Evolutionary conservation across 2,888 invertebrate species (phyloP), one percentile per base, ranked within the genome.

Genomic region (Pecten maximus): DNA sequence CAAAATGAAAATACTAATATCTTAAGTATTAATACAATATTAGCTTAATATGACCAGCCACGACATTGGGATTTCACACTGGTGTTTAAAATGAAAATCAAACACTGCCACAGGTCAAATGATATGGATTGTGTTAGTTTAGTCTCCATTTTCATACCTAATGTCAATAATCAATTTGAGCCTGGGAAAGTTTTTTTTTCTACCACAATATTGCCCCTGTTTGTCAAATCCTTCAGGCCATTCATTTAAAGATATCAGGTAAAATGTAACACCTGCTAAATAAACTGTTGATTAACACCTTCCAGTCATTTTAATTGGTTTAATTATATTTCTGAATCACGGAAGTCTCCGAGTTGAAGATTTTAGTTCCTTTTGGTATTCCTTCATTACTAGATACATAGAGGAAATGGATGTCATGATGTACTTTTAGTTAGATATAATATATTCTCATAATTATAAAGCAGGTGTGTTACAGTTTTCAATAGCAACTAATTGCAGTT

Each of bases 1-100:
- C 35, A 74, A 74, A 74, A 74, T 74, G 74, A 74, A 74, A 74
- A 74, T 35, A 74, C 74, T 35, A 74, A 74, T 74, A 74, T 74
- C 74, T 74, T 74, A 74, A 35, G 74, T 74, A 74, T 35, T 28
- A 28, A 74, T 8, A 74, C 35, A 74, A 74, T 74, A 74, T 74
- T 74, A 74, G 74, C 74, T 28, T 28, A 74, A 74, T 74, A 74
- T 74, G 74, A 74, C 74, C 74, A 28, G 74, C 35, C 74, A 8
- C 10, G 35, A 74, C 74, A 74, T 35, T 74, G 35, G 28, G 74
- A 74, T 35, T 74, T 74, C 74, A 74, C 74, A 74, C 74, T 15
- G 35, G 74, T 74, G 35, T 74, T 74, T 74, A 74, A 74, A 74
- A 74, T 74, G 74, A 23, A 74, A 74, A 74, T 74, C 74, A 74